Conservation (phyloP, 2,888 invertebrate genomes). For the Platynereis dumerilii region DNA sequence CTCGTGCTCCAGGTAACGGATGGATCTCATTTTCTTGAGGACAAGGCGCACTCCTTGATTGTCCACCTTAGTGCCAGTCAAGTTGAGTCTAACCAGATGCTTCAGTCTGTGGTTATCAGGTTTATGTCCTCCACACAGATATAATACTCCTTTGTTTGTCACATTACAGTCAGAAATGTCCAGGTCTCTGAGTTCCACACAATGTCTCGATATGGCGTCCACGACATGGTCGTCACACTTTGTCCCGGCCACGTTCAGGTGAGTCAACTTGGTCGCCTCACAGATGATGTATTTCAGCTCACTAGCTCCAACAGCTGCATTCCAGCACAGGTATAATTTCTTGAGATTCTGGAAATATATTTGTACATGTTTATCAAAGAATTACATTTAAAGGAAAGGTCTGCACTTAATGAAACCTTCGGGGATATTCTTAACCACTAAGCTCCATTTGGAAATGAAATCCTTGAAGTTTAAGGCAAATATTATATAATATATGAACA, state of each 20-base stretch:
- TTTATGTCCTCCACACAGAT: conserved; percentile 3
- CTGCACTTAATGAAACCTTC: no score
- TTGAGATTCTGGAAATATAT: background rate
- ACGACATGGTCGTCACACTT: background rate
- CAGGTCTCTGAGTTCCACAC: background rate
- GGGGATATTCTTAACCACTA: no score
- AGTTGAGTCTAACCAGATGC: conserved; percentile 1
- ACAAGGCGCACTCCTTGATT: background rate
- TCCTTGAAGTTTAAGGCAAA: no score
- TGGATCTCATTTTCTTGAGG: background rate
- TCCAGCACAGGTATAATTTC: conserved; percentile 6
- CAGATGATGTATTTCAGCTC: background rate
- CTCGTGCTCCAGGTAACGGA: conserved; percentile 3
- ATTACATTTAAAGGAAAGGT: no score
- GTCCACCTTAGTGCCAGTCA: conserved; percentile 2
- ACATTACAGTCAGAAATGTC: conserved; percentile 8
- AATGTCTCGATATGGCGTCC: background rate
- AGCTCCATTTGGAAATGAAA: no score
- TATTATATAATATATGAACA: no score
- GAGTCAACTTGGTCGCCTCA: background rate
- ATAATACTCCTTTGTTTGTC: background rate
- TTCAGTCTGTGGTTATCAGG: background rate
- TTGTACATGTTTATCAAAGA: no score
- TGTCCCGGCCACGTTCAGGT: background rate
- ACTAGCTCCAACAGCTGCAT: background rate